Percentiles rank a stretch among this genome's conserved stretches.
Conservation (phyloP, 64 coral and sea anemone genomes). For the Stichodactyla mertensii region DNA sequence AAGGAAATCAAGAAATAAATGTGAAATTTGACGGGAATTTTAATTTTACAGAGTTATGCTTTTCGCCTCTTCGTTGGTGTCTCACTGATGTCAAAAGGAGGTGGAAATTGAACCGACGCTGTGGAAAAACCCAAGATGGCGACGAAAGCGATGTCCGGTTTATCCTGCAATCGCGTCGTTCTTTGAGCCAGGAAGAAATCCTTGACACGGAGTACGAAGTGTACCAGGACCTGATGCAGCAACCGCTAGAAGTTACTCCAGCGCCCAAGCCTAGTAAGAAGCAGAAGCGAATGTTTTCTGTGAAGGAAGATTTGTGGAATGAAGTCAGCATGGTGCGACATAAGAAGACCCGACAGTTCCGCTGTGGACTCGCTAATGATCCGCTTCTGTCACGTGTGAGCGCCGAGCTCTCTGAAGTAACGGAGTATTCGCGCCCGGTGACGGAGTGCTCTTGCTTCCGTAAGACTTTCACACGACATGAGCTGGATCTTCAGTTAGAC, state of each 20-base stretch:
- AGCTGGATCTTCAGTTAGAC: slow-evolving; percentile 38
- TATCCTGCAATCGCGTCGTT: slow-evolving; percentile 57
- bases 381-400: slow-evolving; percentile 30
- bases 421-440: slow-evolving; percentile 68
- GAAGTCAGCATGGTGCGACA: slow-evolving; percentile 60
- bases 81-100: slow-evolving; percentile 70
- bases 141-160: slow-evolving; percentile 73
- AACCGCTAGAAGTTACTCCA: not conserved
- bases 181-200: slow-evolving; percentile 43
- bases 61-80: slow-evolving; percentile 77
- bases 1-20: slow-evolving; percentile 24
- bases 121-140: slow-evolving; percentile 39
- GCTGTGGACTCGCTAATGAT: not conserved
- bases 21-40: slow-evolving; percentile 58
- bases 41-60: slow-evolving; percentile 53
- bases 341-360: slow-evolving; percentile 40
- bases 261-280: not conserved
- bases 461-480: slow-evolving; percentile 38
- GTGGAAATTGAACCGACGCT: slow-evolving; percentile 11
- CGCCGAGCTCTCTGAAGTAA: slow-evolving; percentile 40
- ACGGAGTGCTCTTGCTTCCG: slow-evolving; percentile 34
- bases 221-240: slow-evolving; percentile 36
- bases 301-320: slow-evolving; percentile 67
- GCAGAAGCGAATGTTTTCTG: slow-evolving; percentile 21
- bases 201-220: slow-evolving; percentile 51